Percentiles rank a stretch among this genome's conserved stretches.
phyloP scores from a whole-genome alignment of 2,113 vertebrate genomes.

The Brachypodius melanocephalos region DNA sequence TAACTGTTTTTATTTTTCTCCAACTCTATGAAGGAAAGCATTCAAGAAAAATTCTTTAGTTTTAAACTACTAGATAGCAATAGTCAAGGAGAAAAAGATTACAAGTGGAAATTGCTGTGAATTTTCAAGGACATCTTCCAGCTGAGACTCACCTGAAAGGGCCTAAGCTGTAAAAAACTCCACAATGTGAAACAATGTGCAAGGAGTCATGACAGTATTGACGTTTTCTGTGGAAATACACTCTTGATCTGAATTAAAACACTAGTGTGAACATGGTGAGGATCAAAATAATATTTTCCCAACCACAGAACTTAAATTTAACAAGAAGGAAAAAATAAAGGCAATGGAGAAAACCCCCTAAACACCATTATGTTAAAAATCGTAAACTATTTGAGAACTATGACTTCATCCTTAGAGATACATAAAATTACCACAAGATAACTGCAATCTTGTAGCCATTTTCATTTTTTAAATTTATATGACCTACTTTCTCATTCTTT shows the following conservation, averaged over 20 bases:
- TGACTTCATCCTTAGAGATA: neutral
- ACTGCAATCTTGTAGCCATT: neutral
- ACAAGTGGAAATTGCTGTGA: neutral
- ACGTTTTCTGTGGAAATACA: neutral
- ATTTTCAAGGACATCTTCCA: neutral
- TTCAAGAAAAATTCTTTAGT: neutral
- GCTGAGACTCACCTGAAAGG: neutral
- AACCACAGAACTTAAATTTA: neutral
- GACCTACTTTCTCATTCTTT: neutral
- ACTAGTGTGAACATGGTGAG: neutral
- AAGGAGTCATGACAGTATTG: neutral
- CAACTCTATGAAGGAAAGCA: neutral
- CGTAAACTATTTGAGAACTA: neutral
- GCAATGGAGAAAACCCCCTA: rapidly evolving
- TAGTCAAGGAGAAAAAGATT: neutral
- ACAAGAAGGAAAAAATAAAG: neutral
- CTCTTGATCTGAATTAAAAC: neutral
- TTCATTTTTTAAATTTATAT: neutral
- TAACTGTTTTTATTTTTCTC: neutral
- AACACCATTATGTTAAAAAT: neutral
- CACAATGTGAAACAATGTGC: neutral
- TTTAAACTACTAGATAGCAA: neutral
- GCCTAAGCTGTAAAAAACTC: neutral
- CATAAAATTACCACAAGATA: neutral
- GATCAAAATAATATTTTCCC: neutral